Evolutionary conservation across 2,797 vertebrate genomes (phyloP).

Genomic region (Emys orbicularis): DNA sequence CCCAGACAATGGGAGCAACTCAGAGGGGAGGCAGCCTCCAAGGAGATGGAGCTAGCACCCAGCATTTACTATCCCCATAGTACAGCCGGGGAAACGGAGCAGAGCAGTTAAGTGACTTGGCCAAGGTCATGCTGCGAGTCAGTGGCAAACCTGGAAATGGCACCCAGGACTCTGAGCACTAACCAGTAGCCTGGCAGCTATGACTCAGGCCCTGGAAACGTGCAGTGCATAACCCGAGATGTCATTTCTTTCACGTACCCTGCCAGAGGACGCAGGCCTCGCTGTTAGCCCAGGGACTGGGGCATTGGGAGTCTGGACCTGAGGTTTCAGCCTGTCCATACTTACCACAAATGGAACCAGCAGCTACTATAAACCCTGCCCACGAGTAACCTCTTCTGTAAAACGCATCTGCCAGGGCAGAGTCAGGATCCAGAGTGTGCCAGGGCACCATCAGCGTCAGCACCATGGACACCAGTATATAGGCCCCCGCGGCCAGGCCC

Average conservation of each 20-base stretch:
- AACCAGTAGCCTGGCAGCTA: neutral
- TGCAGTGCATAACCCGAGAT: neutral
- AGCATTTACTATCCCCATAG: neutral
- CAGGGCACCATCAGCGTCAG: conserved; percentile 96
- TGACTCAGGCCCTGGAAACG: neutral
- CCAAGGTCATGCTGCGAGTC: neutral
- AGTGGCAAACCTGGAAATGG: neutral
- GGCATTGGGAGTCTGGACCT: neutral
- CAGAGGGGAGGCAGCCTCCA: neutral
- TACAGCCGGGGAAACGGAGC: neutral
- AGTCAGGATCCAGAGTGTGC: conserved; percentile 92
- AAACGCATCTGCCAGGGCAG: conserved; percentile 93
- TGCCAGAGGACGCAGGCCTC: neutral
- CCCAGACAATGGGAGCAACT: neutral
- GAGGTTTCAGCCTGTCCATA: neutral
- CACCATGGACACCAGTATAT: conserved; percentile 93
- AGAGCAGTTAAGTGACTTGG: too few relatives aligned
- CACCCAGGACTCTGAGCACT: neutral
- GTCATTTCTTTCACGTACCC: neutral
- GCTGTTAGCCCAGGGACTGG: neutral
- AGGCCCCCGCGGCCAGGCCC: conserved; percentile 88
- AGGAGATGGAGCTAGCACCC: neutral
- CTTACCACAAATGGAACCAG: conserved; percentile 97
- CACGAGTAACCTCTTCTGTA: conserved; percentile 94
- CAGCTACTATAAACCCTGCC: conserved; percentile 94